Evolutionary conservation across 1,140 invertebrate species (phyloP).

Genomic region (Battus philenor): DNA sequence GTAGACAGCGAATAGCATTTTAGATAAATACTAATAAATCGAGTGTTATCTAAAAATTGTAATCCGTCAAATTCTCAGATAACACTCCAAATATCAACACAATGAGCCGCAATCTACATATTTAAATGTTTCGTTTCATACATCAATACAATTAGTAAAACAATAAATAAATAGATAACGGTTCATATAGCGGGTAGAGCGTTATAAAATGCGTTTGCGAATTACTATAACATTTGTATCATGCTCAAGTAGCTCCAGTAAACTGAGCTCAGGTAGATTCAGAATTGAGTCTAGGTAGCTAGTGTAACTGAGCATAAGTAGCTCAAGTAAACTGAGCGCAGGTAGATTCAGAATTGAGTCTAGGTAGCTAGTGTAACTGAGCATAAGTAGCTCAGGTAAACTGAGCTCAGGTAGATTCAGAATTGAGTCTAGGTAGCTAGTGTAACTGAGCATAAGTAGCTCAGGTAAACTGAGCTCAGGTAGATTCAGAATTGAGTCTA

Average conservation of each 20-base stretch:
- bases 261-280: too few relatives aligned
- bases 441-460: background rate
- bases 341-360: too few relatives aligned
- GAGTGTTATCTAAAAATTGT: conserved; percentile 4
- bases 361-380: too few relatives aligned
- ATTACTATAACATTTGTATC: background rate
- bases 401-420: too few relatives aligned
- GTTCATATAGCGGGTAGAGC: conserved; percentile 24
- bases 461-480: too few relatives aligned
- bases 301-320: too few relatives aligned
- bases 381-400: too few relatives aligned
- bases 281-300: too few relatives aligned
- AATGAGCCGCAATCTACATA: background rate
- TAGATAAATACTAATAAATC: conserved; percentile 1
- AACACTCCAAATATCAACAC: conserved; percentile 5
- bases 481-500: too few relatives aligned
- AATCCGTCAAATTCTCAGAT: background rate
- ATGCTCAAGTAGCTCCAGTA: background rate
- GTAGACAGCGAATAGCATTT: background rate
- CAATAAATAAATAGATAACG: conserved; percentile 4
- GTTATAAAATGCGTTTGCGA: conserved; percentile 25
- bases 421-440: too few relatives aligned
- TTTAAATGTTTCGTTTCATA: background rate
- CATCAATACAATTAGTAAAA: background rate
- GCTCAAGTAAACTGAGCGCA: too few relatives aligned